A percentile compares a stretch with the other conserved stretches of the same genome.
phyloP scores from a whole-genome alignment of 2,797 vertebrate species.

The Tarsius wallacei region DNA sequence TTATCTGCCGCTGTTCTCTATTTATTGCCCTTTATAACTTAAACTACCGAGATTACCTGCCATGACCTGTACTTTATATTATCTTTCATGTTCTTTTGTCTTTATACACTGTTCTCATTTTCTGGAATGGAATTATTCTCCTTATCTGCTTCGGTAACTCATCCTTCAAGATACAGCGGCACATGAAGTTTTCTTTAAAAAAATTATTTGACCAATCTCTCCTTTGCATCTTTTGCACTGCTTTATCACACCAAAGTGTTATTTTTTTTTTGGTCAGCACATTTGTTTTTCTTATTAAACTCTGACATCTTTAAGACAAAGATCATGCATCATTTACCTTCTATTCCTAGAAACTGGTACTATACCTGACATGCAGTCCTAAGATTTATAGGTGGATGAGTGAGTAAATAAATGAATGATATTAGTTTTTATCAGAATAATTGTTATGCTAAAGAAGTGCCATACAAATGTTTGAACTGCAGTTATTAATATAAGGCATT shows the following conservation, averaged over 20 bases:
- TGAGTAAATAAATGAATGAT: background rate
- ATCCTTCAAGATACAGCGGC: background rate
- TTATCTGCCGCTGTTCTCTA: background rate
- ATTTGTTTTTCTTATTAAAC: background rate
- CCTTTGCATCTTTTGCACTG: background rate
- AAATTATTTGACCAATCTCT: background rate
- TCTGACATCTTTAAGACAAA: background rate
- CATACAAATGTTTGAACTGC: background rate
- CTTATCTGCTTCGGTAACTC: background rate
- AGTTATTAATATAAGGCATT: background rate
- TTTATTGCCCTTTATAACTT: background rate
- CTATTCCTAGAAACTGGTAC: background rate
- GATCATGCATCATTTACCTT: background rate
- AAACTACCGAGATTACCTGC: background rate
- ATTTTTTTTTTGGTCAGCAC: background rate
- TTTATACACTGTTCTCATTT: background rate
- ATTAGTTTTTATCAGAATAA: background rate
- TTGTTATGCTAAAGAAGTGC: background rate
- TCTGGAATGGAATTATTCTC: background rate
- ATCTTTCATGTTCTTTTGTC: background rate
- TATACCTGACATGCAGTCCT: background rate
- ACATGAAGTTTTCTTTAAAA: background rate
- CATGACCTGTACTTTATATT: background rate
- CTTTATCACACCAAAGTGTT: background rate
- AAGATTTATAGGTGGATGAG: background rate